phyloP scores from a whole-genome alignment of 1,140 invertebrate species.

The Agrypnia vestita region DNA sequence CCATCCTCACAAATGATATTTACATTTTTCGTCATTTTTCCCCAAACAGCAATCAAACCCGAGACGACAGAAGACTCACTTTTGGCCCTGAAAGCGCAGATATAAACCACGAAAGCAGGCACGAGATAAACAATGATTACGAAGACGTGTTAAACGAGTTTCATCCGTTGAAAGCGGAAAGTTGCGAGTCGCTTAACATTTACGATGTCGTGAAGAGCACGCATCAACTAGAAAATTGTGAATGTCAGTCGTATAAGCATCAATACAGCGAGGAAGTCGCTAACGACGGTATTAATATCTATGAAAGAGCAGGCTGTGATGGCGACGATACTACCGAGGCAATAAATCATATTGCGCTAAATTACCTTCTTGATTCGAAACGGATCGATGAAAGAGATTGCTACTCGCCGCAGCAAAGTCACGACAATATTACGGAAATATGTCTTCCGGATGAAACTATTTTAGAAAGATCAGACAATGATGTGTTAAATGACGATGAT shows the following conservation, averaged over 20 bases:
- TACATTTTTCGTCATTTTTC: conserved; percentile 28
- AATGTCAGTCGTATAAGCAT: neutral
- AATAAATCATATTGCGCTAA: neutral
- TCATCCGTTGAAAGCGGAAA: neutral
- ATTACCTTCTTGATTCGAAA: neutral
- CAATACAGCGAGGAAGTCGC: neutral
- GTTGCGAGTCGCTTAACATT: neutral
- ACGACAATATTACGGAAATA: neutral
- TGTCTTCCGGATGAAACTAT: neutral
- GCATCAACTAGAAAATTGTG: conserved; percentile 28
- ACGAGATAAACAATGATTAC: conserved; percentile 18
- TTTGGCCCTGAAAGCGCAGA: neutral
- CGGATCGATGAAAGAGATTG: neutral
- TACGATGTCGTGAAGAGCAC: conserved; percentile 33
- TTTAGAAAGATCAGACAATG: neutral
- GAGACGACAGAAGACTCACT: neutral
- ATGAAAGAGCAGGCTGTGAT: neutral
- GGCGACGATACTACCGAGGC: neutral
- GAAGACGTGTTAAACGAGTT: conserved; percentile 26
- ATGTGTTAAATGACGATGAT: neutral
- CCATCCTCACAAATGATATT: conserved; percentile 33
- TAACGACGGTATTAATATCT: conserved; percentile 14
- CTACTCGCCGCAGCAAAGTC: neutral
- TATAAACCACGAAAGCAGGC: neutral
- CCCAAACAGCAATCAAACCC: neutral